Evolutionary conservation across 1,140 invertebrate genomes (phyloP), one percentile per base, ranked within the genome.

Genomic region (Heliconius hermathena): DNA sequence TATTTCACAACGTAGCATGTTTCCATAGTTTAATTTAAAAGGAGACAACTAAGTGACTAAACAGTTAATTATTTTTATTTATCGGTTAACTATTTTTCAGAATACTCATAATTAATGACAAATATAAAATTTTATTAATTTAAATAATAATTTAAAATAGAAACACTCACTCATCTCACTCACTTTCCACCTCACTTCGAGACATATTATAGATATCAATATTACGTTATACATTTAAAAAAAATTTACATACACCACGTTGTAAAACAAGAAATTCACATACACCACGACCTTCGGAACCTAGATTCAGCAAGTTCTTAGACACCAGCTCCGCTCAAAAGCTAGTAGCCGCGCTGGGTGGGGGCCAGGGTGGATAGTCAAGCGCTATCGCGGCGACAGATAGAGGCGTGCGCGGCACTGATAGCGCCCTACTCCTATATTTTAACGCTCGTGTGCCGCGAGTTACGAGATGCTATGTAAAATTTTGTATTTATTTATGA

Each of bases 401-500:
- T 89, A 86, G 81, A 80, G 81, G 86, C 85, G 85, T 90, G 86
- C 86, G 83, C 86, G 81, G 73, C 33, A n/a, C 82, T 81, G 87
- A 88, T 88, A 88, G 85, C 77, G 75, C 77, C 79, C 71, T 76
- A 79, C 78, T 80, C 82, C 66, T 80, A 82, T 86, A 85, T 85
- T 87, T 87, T 82, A 83, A 82, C 81, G 74, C 74, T 78, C 49
- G 71, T 73, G 33, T 70, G 76, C 77, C 71, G 22, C 66, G 49
- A 78, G 80, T 71, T 76, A 77, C 71, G 60, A 66, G 60, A 66
- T 66, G 9, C 22, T 66, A 29, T 66, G 22, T 66, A 66, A 66
- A 66, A 66, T 66, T 66, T 66, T 66, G 26, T 66, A 66, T 66
- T 26, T 16, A 66, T 66, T 66, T 66, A 66, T 66, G 3, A 66